Base-by-base conservation (phyloP, 37 sponge, comb jelly and placozoan species). In the Spongilla lacustris region DNA sequence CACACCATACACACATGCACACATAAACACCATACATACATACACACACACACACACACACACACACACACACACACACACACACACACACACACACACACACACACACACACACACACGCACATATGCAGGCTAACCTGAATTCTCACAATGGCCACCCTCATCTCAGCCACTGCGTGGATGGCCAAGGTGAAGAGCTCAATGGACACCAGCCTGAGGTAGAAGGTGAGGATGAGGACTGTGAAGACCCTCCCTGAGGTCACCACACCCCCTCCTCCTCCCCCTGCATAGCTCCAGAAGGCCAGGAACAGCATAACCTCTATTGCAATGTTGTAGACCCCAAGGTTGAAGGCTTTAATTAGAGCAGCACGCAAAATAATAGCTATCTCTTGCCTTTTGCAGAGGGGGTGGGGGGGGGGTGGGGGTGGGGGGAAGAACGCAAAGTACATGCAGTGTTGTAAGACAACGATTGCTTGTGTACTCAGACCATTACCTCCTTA, bases 401-500 rank as follows among this genome's bases (percentile, higher is more conserved):
- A 12, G 19, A 33, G 22, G 26, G 73, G 19, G 12, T 28, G 26
- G 67, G 21, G 14, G 14, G 21, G 67, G 19, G 14, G 67, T 22
- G 28, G 11, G 5, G 25, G 9, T 5, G 11, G 11, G 3, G 70
- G 6, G 11, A 69, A 27, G 10, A 69, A 28, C 4, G 4, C 5
- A 27, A 27, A 3, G 11, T 36, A 37, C 26, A 37, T 21, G 49
- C 21, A 37, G 26, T 46, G 8, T 46, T 1, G 24, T 8, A 46
- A 36, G 48, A 77, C 27, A 37, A 77, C 24, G 1, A 11, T 24
- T 27, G 34, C 21, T 36, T 13, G 2, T 14, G 78, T n/a, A 33
- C 24, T 23, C 8, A n/a, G 9, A 72, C 90, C n/a, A n/a, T 77
- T 34, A 92, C 95, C 71, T 95, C 86, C 95, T 80, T 22, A 95